These are phyloP conservation scores for Salpingus planirostris DNA, from an alignment of 2,888 invertebrate species.

Conservation along the genomic window DNA sequence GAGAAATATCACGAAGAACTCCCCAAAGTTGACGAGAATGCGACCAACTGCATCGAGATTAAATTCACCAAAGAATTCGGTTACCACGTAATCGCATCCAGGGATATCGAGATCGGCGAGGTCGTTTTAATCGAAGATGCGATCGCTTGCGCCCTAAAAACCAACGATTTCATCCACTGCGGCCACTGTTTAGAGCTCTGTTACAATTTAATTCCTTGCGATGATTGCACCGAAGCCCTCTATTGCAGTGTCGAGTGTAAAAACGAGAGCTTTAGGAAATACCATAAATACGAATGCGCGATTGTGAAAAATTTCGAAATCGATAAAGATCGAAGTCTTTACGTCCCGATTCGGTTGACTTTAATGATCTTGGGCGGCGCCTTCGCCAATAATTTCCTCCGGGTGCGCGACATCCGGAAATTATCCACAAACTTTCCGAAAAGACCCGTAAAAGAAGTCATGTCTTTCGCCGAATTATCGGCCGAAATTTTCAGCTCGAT, in stretches of 20 bases:
- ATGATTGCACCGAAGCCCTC: slow-evolving; percentile 48
- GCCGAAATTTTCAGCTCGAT: neutral
- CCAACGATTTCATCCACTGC: slow-evolving; percentile 1
- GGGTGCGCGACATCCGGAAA: no score
- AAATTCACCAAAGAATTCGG: neutral
- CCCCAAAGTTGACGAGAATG: no score
- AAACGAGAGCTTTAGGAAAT: slow-evolving; percentile 39
- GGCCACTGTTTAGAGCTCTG: slow-evolving; percentile 2
- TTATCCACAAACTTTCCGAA: neutral
- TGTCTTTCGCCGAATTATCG: neutral
- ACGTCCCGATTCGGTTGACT: neutral
- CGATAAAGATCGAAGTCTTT: neutral
- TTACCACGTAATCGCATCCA: neutral
- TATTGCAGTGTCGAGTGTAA: slow-evolving; percentile 57
- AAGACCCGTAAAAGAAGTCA: neutral
- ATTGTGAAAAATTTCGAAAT: neutral
- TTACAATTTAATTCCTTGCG: slow-evolving; percentile 38
- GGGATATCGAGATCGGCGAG: neutral
- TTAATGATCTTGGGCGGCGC: no score
- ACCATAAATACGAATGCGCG: slow-evolving; percentile 59
- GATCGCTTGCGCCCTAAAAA: neutral
- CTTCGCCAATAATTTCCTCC: no score
- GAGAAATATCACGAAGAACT: no score
- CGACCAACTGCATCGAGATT: neutral
- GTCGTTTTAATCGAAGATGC: neutral